A percentile compares a stretch with the other conserved stretches of the same genome.
Evolutionary conservation across 2,888 invertebrate species (phyloP).

Genomic region (Heliothis peltigera): DNA sequence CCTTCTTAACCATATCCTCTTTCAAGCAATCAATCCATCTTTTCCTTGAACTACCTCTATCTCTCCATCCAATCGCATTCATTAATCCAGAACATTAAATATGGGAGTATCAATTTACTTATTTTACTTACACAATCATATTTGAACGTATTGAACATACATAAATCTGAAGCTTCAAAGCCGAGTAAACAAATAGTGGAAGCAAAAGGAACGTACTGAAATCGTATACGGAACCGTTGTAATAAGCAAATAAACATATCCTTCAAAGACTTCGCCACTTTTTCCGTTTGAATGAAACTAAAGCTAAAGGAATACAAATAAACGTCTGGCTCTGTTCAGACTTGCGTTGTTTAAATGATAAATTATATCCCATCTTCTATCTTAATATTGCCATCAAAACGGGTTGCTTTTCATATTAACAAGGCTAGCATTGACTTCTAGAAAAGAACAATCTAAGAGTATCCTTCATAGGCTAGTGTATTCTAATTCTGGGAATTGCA

Average conservation of each 20-base stretch:
- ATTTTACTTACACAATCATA: constrained; percentile 5
- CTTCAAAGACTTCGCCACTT: constrained; percentile 14
- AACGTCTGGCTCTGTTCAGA: neutral
- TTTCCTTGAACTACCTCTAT: too few relatives aligned
- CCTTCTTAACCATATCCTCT: too few relatives aligned
- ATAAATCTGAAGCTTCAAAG: constrained; percentile 24
- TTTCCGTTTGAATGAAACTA: constrained; percentile 7
- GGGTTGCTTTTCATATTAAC: too few relatives aligned
- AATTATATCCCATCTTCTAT: too few relatives aligned
- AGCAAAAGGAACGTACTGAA: constrained; percentile 19
- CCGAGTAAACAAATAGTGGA: constrained; percentile 48
- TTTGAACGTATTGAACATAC: constrained; percentile 14
- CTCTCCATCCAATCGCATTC: too few relatives aligned
- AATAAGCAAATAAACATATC: constrained; percentile 29
- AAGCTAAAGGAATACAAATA: neutral
- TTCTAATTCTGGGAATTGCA: neutral
- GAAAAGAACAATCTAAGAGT: too few relatives aligned
- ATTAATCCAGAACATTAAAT: too few relatives aligned
- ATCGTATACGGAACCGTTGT: constrained; percentile 14
- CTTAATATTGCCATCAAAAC: too few relatives aligned
- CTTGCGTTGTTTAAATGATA: too few relatives aligned
- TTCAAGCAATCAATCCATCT: too few relatives aligned
- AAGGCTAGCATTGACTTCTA: too few relatives aligned
- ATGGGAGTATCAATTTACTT: neutral
- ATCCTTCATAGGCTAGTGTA: too few relatives aligned